A percentile compares a stretch with the other conserved stretches of the same genome.
phyloP scores from a whole-genome alignment of 1,140 invertebrate genomes.

The Hydropsyche tenuis region DNA sequence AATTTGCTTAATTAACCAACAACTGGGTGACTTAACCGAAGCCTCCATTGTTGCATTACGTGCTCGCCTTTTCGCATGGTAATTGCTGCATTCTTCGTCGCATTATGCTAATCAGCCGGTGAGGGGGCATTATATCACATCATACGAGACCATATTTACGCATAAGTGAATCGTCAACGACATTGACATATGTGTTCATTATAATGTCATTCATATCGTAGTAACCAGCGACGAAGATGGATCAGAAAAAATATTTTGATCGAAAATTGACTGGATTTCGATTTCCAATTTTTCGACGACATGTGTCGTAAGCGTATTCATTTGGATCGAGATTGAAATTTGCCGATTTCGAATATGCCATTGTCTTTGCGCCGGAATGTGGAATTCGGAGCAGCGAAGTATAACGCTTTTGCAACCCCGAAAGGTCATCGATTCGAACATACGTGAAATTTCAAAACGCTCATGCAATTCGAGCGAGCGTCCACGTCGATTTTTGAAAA shows the following conservation, averaged over 20 bases:
- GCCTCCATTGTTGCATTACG: constrained; percentile 39
- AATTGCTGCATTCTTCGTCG: constrained; percentile 43
- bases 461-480: not conserved
- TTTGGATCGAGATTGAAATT: not conserved
- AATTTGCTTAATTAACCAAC: constrained; percentile 46
- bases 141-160: too few relatives aligned
- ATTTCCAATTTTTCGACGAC: too few relatives aligned
- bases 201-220: not conserved
- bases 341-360: constrained; percentile 4
- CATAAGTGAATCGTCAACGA: not conserved
- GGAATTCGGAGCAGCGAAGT: not conserved
- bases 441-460: constrained; percentile 20
- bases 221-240: too few relatives aligned
- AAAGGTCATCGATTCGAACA: constrained; percentile 28
- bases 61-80: constrained; percentile 31
- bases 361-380: constrained; percentile 1
- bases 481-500: constrained; percentile 7
- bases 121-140: not conserved
- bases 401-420: constrained; percentile 14
- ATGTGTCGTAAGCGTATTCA: too few relatives aligned
- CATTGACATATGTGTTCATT: not conserved
- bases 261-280: too few relatives aligned
- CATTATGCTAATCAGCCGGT: constrained; percentile 35
- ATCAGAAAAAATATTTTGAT: too few relatives aligned
- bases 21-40: constrained; percentile 37